Evolutionary conservation across 2,888 invertebrate genomes (phyloP).

Genomic region (Aphrophora alni): DNA sequence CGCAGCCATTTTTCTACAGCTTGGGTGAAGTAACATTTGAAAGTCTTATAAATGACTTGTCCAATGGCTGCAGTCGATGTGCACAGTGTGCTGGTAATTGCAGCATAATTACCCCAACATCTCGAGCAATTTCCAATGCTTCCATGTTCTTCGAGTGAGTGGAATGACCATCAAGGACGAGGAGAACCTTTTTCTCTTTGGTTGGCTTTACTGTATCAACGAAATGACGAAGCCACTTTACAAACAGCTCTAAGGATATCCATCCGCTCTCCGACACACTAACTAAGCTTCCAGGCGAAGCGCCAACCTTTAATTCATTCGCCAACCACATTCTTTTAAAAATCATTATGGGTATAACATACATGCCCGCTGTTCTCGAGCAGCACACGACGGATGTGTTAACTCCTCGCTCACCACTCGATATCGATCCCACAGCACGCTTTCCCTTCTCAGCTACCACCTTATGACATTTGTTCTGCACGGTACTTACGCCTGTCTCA

Average conservation of each 20-base stretch:
- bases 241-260: background rate
- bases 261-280: background rate
- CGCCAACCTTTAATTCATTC: too few relatives aligned
- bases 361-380: too few relatives aligned
- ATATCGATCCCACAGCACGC: background rate
- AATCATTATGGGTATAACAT: constrained; percentile 10
- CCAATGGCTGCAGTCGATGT: too few relatives aligned
- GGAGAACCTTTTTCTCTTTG: background rate
- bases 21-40: background rate
- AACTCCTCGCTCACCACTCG: too few relatives aligned
- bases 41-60: constrained; percentile 48
- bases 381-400: too few relatives aligned
- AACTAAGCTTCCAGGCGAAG: background rate
- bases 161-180: too few relatives aligned
- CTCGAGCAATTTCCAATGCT: constrained; percentile 45
- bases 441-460: too few relatives aligned
- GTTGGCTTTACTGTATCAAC: background rate
- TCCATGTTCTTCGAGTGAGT: constrained; percentile 51
- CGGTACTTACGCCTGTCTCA: background rate
- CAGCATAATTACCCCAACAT: constrained; percentile 49
- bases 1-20: constrained; percentile 44
- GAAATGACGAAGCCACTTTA: too few relatives aligned
- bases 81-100: too few relatives aligned
- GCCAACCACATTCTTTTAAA: constrained; percentile 9
- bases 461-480: too few relatives aligned